Conservation (phyloP, 2,888 invertebrate species). For the Oxystoma pomonae region DNA sequence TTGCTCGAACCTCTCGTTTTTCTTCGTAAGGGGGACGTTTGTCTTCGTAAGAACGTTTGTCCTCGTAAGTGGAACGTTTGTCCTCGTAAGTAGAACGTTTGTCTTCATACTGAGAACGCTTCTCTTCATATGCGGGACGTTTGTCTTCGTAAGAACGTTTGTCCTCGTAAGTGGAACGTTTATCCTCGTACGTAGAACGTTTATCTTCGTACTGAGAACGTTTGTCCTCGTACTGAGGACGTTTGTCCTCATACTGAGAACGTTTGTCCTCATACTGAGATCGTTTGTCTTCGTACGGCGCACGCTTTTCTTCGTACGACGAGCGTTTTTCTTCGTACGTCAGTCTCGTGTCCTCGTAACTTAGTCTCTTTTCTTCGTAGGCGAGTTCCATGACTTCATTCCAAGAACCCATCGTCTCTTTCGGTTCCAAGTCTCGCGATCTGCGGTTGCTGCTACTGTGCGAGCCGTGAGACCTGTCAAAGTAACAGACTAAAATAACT, state of each 20-base stretch:
- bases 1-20: constrained; percentile 29
- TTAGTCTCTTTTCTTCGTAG: constrained; percentile 35
- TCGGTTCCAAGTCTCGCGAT: constrained; percentile 49
- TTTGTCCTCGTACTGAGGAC: constrained; percentile 42
- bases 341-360: not conserved
- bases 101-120: constrained; percentile 23
- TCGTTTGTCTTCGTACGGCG: not conserved
- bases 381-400: constrained; percentile 36
- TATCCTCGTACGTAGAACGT: not conserved
- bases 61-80: constrained; percentile 7
- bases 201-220: not conserved
- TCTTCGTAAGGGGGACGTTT: constrained; percentile 33
- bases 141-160: too few species aligned
- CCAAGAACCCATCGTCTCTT: constrained; percentile 22
- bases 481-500: too few species aligned
- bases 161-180: constrained; percentile 33
- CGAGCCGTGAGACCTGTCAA: constrained; percentile 20
- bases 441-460: constrained; percentile 46
- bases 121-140: too few species aligned
- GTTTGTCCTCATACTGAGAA: constrained; percentile 23
- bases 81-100: constrained; percentile 42
- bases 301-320: constrained; percentile 40
- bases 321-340: not conserved
- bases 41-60: not conserved
- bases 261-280: constrained; percentile 38